phyloP scores from a whole-genome alignment of 2,113 vertebrate species.

The Dendropsophus ebraccatus region DNA sequence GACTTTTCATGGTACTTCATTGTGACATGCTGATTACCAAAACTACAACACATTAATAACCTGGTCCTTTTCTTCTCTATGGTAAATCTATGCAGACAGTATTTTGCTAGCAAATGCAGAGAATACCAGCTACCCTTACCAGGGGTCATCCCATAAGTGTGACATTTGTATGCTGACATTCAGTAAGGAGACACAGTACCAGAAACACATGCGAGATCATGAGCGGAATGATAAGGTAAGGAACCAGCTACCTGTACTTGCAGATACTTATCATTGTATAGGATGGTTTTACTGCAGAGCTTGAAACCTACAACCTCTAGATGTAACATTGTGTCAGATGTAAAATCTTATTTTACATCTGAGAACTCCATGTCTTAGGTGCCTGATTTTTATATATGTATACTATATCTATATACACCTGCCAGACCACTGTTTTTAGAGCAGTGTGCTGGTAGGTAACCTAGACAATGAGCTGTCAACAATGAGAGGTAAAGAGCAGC shows the following conservation, averaged over 20 bases:
- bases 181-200: conserved; percentile 89
- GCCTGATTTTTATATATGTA: too few relatives aligned
- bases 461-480: too few relatives aligned
- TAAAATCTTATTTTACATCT: too few relatives aligned
- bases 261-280: neutral
- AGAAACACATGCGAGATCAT: conserved; percentile 93
- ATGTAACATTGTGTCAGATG: too few relatives aligned
- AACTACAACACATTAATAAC: neutral
- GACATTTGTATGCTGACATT: conserved; percentile 88
- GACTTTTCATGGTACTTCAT: too few relatives aligned
- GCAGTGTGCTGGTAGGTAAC: too few relatives aligned
- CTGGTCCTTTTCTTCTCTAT: neutral
- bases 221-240: conserved; percentile 93
- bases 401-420: too few relatives aligned
- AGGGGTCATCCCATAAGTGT: conserved; percentile 84
- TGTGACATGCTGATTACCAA: neutral
- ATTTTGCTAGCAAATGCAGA: conserved; percentile 73
- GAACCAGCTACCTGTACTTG: neutral
- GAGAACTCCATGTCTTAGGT: too few relatives aligned
- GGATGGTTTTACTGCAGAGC: too few relatives aligned
- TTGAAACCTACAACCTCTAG: too few relatives aligned
- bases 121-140: conserved; percentile 73
- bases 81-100: conserved; percentile 70
- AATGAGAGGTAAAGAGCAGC: too few relatives aligned
- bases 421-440: too few relatives aligned